Base-by-base conservation (phyloP, 2,113 vertebrate genomes). In the Parus major region DNA sequence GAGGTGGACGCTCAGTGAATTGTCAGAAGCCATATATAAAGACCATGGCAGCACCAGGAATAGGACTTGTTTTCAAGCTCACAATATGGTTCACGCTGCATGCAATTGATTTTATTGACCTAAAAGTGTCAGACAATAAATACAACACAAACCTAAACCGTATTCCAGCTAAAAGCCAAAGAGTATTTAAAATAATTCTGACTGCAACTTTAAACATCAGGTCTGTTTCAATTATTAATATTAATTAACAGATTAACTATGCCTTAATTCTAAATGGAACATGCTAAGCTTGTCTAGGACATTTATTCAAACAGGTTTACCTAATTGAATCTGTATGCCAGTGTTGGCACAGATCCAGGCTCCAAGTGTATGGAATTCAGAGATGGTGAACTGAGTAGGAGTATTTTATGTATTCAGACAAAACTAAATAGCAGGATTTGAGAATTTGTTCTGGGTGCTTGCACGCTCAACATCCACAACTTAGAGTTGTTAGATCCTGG, bases 181-280 rank as follows among this genome's bases (percentile, higher is more conserved):
- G 13, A 91, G 5, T 47, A 29, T 75, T 71, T 82, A 68, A 91
- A 85, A 83, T 55, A 89, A 90, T 78, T 79, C 31, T 82, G 70
- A 39, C 59, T 61, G 49, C 41, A 68, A 59, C 61, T 89, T 82
- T 91, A 73, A 92, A 92, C n/a, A 68, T 85, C 28, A 93, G 65
- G n/a, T 61, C 47, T 55, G 1, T 76, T 92, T 94, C 49, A 95
- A 63, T 88, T 93, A 96, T 92, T 95, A 92, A 85, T 91, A 85
- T 70, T 78, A 95, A 89, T 92, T 94, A 95, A 65, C 35, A 90
- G 64, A 90, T 93, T 94, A 94, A 50, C 28, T 90, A 15, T 42
- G n/a, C 29, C 47, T 95, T 85, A 66, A 71, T 93, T 92, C 21
- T 12, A 91, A 94, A 86, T 93, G 64, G 60, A 92, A 89, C 46